These are phyloP conservation scores for Python bivittatus DNA, from an alignment of 2,113 vertebrate genomes.

Conservation along the genomic window DNA sequence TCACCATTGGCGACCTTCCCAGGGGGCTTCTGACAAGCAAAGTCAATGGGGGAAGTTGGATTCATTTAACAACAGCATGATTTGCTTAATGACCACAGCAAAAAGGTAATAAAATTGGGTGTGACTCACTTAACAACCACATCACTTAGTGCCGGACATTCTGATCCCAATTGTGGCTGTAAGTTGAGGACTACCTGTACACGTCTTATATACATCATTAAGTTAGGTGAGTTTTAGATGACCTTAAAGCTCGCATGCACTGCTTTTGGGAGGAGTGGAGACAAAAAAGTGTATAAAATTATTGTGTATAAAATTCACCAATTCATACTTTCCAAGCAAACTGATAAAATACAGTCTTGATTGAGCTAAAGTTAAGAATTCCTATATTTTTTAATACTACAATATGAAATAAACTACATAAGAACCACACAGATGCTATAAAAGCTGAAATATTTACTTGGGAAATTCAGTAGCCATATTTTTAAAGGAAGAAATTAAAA, in stretches of 20 bases:
- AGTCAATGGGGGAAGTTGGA: too few species aligned
- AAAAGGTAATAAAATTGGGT: too few species aligned
- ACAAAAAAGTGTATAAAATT: accelerated
- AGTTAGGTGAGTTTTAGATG: not conserved
- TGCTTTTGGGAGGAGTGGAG: not conserved
- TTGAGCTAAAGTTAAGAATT: not conserved
- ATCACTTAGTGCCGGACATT: too few species aligned
- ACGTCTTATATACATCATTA: not conserved
- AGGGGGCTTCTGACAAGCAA: too few species aligned
- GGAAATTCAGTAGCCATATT: constrained; percentile 54
- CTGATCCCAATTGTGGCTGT: too few species aligned
- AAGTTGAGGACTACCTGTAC: too few species aligned
- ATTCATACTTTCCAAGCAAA: not conserved
- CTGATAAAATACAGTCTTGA: not conserved
- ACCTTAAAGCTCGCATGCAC: not conserved
- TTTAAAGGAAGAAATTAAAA: constrained; percentile 56
- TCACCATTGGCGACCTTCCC: too few species aligned
- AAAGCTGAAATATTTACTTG: constrained; percentile 53
- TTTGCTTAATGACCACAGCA: too few species aligned
- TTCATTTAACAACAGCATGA: too few species aligned
- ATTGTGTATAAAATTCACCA: not conserved
- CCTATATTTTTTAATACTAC: not conserved
- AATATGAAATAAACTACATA: not conserved
- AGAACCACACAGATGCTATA: constrained; percentile 10
- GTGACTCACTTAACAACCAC: too few species aligned